Conservation (phyloP, 2,888 invertebrate genomes). For the Mesorhabditis belari region DNA sequence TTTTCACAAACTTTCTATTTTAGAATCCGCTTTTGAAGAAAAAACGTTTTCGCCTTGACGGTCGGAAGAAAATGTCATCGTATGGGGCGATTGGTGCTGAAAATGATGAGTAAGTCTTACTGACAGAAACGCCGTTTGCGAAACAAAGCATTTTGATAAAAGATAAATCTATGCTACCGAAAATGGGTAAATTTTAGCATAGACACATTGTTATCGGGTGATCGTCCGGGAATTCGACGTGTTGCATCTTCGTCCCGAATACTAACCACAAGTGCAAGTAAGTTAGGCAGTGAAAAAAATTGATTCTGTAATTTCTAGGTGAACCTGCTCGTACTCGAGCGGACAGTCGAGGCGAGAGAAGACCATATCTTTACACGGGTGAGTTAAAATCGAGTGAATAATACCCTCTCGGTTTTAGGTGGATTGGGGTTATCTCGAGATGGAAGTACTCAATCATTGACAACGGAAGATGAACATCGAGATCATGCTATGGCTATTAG, state of each 20-base stretch:
- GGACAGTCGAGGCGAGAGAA: constrained; percentile 2
- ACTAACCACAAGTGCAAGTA: background rate
- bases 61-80: constrained; percentile 23
- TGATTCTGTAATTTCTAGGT: background rate
- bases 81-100: constrained; percentile 38
- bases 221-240: background rate
- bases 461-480: constrained; percentile 35
- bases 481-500: constrained; percentile 51
- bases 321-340: background rate
- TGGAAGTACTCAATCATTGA: constrained; percentile 18
- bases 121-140: background rate
- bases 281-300: too few species aligned
- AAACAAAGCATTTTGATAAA: background rate
- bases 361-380: constrained; percentile 11
- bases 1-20: too few species aligned
- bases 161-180: too few species aligned
- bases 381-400: background rate
- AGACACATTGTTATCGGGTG: background rate
- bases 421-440: constrained; percentile 28
- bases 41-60: background rate
- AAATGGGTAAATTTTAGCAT: too few species aligned
- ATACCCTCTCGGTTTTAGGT: constrained; percentile 6
- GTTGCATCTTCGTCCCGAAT: background rate
- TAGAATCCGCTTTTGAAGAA: background rate
- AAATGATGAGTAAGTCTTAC: constrained; percentile 24